phyloP scores from a whole-genome alignment of 2,113 vertebrate species.

The Jaculus jaculus region DNA sequence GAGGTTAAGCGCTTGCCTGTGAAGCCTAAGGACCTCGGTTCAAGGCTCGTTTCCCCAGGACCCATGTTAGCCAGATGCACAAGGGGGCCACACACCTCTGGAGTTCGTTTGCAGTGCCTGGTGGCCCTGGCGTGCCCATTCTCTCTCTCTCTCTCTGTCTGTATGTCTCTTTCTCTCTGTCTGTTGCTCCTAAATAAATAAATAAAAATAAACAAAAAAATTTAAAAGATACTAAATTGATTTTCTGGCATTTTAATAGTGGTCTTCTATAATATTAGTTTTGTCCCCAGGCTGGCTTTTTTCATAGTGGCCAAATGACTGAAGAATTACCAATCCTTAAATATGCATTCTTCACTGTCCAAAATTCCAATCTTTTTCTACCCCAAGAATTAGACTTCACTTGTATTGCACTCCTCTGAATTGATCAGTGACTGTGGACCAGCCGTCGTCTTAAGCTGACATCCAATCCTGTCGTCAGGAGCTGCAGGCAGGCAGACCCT shows the following conservation, averaged over 20 bases:
- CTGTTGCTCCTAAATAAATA: too few species aligned
- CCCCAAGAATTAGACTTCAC: not conserved
- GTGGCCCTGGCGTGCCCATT: too few species aligned
- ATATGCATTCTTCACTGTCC: not conserved
- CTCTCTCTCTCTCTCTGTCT: too few species aligned
- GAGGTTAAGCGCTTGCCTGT: too few species aligned
- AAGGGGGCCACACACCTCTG: too few species aligned
- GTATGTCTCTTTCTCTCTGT: too few species aligned
- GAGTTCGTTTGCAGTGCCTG: too few species aligned
- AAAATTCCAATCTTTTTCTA: not conserved
- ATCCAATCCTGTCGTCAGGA: not conserved
- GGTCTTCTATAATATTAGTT: not conserved
- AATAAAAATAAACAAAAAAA: too few species aligned
- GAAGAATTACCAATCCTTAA: not conserved
- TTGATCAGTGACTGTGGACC: not conserved
- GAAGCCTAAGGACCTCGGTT: too few species aligned
- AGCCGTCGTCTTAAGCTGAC: not conserved
- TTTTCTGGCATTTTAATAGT: not conserved
- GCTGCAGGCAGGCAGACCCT: not conserved
- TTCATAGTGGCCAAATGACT: not conserved
- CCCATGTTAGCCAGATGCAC: too few species aligned
- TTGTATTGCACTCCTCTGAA: not conserved
- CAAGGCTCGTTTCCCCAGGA: too few species aligned
- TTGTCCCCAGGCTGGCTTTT: not conserved
- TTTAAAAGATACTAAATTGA: not conserved